A percentile compares a stretch with the other conserved stretches of the same genome.
These are phyloP conservation scores for Poecile montanus DNA, from an alignment of 2,797 vertebrate species.

Conservation along the genomic window DNA sequence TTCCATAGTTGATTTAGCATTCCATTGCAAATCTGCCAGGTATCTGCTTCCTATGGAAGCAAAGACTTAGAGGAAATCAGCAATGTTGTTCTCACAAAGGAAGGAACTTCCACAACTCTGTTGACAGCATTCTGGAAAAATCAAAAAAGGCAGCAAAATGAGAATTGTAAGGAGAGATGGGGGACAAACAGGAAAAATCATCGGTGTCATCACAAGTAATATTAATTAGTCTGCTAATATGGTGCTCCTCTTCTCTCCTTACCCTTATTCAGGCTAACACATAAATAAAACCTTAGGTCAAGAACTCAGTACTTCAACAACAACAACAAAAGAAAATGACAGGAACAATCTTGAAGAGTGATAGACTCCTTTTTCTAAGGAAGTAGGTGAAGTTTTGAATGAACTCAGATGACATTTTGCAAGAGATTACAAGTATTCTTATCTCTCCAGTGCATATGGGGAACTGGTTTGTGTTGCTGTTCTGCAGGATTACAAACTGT, in stretches of 20 bases:
- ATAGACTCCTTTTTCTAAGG: constrained; percentile 9
- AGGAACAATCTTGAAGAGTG: background rate
- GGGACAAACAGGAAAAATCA: background rate
- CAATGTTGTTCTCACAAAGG: constrained; percentile 40
- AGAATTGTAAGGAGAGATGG: constrained; percentile 5
- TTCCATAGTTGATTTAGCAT: constrained; percentile 88
- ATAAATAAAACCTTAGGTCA: constrained; percentile 36
- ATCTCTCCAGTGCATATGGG: constrained; percentile 4
- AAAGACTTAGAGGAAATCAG: constrained; percentile 63
- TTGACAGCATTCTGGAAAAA: constrained; percentile 24
- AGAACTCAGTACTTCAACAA: constrained; percentile 21
- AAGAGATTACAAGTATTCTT: background rate
- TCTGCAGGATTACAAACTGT: constrained; percentile 30
- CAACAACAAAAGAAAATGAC: background rate
- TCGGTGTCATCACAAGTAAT: background rate
- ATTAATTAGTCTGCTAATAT: constrained; percentile 1
- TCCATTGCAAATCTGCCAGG: constrained; percentile 54
- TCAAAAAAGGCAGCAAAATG: background rate
- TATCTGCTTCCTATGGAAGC: constrained; percentile 85
- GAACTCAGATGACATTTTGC: constrained; percentile 4
- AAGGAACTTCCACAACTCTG: background rate
- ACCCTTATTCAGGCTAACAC: background rate
- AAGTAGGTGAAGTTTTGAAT: background rate
- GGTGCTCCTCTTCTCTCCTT: constrained; percentile 48
- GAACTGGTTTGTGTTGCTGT: constrained; percentile 31